A percentile compares a stretch with the other conserved stretches of the same genome.
phyloP scores from a whole-genome alignment of 1,140 invertebrate genomes.

The Ceratoteleas bidentatus region DNA sequence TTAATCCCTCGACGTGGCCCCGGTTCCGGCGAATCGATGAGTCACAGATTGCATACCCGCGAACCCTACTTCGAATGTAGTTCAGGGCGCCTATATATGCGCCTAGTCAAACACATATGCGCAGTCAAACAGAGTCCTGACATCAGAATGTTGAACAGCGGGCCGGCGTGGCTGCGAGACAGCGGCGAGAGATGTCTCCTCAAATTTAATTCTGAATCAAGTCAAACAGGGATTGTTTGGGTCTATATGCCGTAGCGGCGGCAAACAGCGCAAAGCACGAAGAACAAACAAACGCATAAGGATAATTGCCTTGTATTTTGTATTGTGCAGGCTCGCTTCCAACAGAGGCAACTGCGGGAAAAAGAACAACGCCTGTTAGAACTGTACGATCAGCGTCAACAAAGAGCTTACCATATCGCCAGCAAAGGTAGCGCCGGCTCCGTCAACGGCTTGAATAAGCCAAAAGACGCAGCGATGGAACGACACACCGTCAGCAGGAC shows the following conservation, averaged over 20 bases:
- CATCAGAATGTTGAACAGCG: constrained; percentile 52
- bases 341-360: constrained; percentile 88
- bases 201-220: constrained; percentile 60
- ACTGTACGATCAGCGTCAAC: constrained; percentile 87
- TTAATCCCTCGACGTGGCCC: constrained; percentile 70
- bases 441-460: constrained; percentile 73
- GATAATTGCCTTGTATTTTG: constrained; percentile 56
- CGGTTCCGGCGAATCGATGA: constrained; percentile 75
- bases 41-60: constrained; percentile 56
- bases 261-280: constrained; percentile 40
- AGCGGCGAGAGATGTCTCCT: constrained; percentile 27
- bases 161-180: neutral
- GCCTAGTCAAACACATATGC: constrained; percentile 65
- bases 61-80: constrained; percentile 47
- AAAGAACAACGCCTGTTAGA: constrained; percentile 87
- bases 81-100: constrained; percentile 48
- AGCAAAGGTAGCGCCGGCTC: constrained; percentile 83
- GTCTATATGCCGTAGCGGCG: constrained; percentile 43
- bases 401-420: constrained; percentile 85
- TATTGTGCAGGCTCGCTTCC: constrained; percentile 85
- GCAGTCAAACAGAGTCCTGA: constrained; percentile 48
- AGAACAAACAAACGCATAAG: constrained; percentile 56
- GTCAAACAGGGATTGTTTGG: constrained; percentile 57
- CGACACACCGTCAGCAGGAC: constrained; percentile 70
- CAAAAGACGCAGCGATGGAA: constrained; percentile 68